These are phyloP conservation scores for Colletes gigas DNA, from an alignment of 1,140 invertebrate genomes.

Conservation along the genomic window DNA sequence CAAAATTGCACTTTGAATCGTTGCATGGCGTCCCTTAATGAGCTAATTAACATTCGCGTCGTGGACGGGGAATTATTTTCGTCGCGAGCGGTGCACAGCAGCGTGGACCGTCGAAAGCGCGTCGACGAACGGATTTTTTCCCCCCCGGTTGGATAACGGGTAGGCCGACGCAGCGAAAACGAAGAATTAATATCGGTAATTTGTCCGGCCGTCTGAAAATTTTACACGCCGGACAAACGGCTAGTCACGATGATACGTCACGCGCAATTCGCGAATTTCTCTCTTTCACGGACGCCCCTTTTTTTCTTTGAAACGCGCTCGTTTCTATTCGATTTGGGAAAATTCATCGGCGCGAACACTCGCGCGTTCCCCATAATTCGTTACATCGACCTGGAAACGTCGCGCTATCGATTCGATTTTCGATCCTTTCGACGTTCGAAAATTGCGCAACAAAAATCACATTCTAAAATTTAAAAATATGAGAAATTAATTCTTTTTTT, in stretches of 20 bases:
- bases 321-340: slow-evolving; percentile 1
- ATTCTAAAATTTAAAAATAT: too few species aligned
- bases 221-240: slow-evolving; percentile 6
- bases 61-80: neutral
- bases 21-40: neutral
- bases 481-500: too few species aligned
- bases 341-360: neutral
- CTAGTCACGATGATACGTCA: slow-evolving; percentile 22
- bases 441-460: too few species aligned
- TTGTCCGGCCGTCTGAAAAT: slow-evolving; percentile 27
- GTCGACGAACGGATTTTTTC: neutral
- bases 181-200: slow-evolving; percentile 41
- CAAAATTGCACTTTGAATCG: neutral
- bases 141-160: neutral
- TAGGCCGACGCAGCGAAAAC: neutral
- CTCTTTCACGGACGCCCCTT: neutral
- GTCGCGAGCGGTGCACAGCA: neutral
- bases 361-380: slow-evolving; percentile 26
- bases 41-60: neutral
- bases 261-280: slow-evolving; percentile 14
- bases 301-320: neutral
- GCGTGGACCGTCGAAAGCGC: neutral
- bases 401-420: neutral
- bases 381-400: neutral
- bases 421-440: too few species aligned